Percentiles rank a stretch among this genome's conserved stretches.
Evolutionary conservation across 2,888 invertebrate species (phyloP).

Genomic region (Sussaba pulchella): DNA sequence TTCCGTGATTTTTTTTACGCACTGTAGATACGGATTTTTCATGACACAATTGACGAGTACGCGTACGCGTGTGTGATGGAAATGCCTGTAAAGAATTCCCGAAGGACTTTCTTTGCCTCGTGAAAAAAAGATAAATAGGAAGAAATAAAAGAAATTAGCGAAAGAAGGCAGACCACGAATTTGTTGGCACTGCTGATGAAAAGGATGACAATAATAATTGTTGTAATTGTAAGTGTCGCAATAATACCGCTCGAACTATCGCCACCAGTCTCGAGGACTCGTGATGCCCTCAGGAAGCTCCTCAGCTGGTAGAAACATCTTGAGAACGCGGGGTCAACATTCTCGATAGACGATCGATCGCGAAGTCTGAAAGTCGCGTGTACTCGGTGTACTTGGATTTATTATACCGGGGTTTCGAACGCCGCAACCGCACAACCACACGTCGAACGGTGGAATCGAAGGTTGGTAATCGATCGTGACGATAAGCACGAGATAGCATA

Average conservation of each 20-base stretch:
- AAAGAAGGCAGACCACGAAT: too few species aligned
- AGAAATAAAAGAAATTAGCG: too few species aligned
- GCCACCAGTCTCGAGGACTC: background rate
- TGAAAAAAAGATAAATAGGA: too few species aligned
- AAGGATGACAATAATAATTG: too few species aligned
- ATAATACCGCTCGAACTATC: background rate
- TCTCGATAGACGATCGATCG: constrained; percentile 4
- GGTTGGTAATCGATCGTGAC: constrained; percentile 41
- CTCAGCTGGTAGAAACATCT: constrained; percentile 7
- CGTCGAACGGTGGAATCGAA: constrained; percentile 14
- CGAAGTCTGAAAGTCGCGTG: constrained; percentile 1
- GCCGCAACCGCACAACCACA: constrained; percentile 8
- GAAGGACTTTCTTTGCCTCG: too few species aligned
- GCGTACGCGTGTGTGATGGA: too few species aligned
- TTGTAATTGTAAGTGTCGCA: background rate
- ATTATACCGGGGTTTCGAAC: constrained; percentile 1
- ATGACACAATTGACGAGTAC: too few species aligned
- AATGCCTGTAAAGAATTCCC: too few species aligned
- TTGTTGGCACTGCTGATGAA: too few species aligned
- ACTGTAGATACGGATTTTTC: too few species aligned
- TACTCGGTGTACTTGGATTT: constrained; percentile 21
- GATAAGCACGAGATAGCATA: constrained; percentile 41
- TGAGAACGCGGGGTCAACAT: constrained; percentile 32
- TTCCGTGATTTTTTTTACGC: too few species aligned
- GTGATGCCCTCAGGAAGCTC: background rate